phyloP scores from a whole-genome alignment of 2,113 vertebrate species.

The Cariama cristata region DNA sequence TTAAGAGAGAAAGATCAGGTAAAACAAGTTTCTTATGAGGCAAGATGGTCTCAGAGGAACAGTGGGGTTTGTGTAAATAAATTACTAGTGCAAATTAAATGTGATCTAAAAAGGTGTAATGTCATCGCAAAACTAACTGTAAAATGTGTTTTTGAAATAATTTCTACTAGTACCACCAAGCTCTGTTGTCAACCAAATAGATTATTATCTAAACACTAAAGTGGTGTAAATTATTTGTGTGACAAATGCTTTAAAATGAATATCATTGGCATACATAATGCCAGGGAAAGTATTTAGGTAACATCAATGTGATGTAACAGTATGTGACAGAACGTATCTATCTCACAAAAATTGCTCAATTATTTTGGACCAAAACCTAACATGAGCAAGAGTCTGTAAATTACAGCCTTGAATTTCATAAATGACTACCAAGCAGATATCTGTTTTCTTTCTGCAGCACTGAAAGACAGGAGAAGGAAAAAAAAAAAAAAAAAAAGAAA shows the following conservation, averaged over 20 bases:
- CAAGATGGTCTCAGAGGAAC: not conserved
- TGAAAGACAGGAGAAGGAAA: not conserved
- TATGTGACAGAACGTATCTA: not conserved
- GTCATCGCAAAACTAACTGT: not conserved
- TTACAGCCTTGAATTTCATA: not conserved
- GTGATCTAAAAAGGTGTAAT: not conserved
- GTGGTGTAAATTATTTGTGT: not conserved
- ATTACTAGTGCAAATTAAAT: not conserved
- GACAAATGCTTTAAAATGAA: not conserved
- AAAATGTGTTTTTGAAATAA: not conserved
- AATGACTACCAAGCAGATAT: not conserved
- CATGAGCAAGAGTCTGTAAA: not conserved
- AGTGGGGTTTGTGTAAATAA: not conserved
- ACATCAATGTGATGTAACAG: not conserved
- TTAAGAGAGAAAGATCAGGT: not conserved
- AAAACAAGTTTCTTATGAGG: not conserved
- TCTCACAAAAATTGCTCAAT: not conserved
- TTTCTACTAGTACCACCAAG: not conserved
- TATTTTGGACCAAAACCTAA: not conserved
- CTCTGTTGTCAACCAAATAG: not conserved
- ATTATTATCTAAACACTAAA: not conserved
- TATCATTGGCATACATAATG: not conserved
- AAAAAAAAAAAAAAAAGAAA: fast-evolving
- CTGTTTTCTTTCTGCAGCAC: not conserved
- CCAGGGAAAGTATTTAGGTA: not conserved